Percentiles rank a stretch among this genome's conserved stretches.
These are phyloP conservation scores for Cryptoleucopteryx plumbea DNA, from an alignment of 2,113 vertebrate species.

Conservation along the genomic window DNA sequence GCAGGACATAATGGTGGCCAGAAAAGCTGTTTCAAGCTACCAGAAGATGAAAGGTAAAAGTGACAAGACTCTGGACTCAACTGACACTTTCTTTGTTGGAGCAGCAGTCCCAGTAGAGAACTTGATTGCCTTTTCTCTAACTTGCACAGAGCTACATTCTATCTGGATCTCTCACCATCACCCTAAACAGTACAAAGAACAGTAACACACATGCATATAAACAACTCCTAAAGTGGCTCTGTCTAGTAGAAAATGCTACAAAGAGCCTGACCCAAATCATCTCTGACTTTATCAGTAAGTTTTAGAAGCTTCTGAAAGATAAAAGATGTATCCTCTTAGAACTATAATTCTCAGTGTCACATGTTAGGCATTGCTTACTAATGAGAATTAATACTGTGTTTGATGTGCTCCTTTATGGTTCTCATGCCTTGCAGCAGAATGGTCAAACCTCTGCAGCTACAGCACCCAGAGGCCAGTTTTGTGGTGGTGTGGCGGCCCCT, in stretches of 20 bases:
- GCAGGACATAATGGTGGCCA: neutral
- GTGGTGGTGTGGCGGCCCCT: neutral
- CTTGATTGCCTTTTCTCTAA: neutral
- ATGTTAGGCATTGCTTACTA: neutral
- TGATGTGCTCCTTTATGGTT: neutral
- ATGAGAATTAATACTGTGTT: neutral
- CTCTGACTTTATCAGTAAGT: neutral
- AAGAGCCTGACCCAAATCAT: neutral
- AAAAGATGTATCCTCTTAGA: neutral
- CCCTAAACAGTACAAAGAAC: neutral
- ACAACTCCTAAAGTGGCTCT: neutral
- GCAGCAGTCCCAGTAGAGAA: neutral
- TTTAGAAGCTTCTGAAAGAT: slow-evolving; percentile 19
- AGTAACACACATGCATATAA: neutral
- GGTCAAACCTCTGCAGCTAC: neutral
- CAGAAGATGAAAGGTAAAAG: neutral
- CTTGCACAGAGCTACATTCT: neutral
- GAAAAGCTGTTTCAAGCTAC: neutral
- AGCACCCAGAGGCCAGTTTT: neutral
- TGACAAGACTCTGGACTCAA: neutral
- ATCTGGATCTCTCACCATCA: neutral
- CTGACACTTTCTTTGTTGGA: neutral
- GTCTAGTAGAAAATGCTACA: neutral
- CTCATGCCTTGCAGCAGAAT: neutral
- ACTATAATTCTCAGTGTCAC: neutral